Conservation (phyloP, 2,888 invertebrate genomes). For the Sarcophaga carnaria region DNA sequence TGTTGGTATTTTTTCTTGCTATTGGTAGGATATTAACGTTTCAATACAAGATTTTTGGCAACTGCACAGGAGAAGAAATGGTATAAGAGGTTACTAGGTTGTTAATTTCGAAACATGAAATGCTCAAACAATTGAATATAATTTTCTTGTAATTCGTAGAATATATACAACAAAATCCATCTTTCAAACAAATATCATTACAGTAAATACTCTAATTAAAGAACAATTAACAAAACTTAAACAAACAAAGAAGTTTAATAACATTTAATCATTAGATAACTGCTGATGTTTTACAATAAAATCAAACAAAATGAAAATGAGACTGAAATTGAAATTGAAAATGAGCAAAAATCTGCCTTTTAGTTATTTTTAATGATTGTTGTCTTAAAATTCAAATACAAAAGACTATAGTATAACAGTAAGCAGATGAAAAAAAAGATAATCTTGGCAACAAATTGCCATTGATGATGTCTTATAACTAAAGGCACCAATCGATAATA, state of each 20-base stretch:
- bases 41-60: slow-evolving; percentile 27
- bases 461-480: slow-evolving; percentile 38
- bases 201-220: slow-evolving; percentile 2
- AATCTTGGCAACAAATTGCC: slow-evolving; percentile 3
- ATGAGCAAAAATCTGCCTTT: slow-evolving; percentile 1
- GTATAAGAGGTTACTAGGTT: background rate
- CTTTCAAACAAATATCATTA: background rate
- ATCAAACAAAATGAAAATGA: too few species aligned
- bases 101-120: background rate
- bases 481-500: slow-evolving; percentile 24
- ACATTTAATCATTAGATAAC: background rate
- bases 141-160: slow-evolving; percentile 10
- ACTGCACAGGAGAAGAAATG: background rate
- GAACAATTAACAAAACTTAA: background rate
- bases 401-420: background rate
- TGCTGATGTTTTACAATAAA: background rate
- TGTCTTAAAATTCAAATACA: slow-evolving; percentile 13
- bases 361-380: slow-evolving; percentile 25
- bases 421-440: slow-evolving; percentile 18
- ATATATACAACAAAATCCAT: slow-evolving; percentile 19
- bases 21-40: slow-evolving; percentile 35
- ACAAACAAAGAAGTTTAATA: background rate
- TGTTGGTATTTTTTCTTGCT: background rate
- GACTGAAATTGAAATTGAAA: too few species aligned
- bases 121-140: slow-evolving; percentile 7